Evolutionary conservation across 2,888 invertebrate species (phyloP), one percentile per base, ranked within the genome.

Genomic region (Camponotus fellah): DNA sequence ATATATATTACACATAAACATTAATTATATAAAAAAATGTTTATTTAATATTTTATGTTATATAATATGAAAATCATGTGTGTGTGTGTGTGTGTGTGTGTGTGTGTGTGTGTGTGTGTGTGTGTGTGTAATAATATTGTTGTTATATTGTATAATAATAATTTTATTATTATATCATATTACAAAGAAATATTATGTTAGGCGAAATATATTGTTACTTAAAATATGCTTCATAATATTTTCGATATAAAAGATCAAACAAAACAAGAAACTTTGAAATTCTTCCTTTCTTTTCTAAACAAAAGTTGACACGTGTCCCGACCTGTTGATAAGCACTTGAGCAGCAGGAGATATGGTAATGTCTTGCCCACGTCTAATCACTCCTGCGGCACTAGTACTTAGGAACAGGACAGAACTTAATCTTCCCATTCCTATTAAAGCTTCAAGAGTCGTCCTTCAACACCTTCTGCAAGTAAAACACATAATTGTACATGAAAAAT

Each of bases 371-470:
- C 26, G 95, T 93, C 94, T 95, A 96, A 96, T 96, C 96, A 97
- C 97, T 97, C 97, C 97, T 97, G 97, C 97, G 97, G 97, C 97
- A 97, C 97, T 97, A 97, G 97, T 97, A 97, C 97, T 97, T 97
- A 97, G 97, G 96, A 97, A 97, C 97, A 97, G 96, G 97, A 96
- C 96, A 96, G 96, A 95, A 93, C 82, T 87, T 71, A 66, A 46
- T 72, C 76, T 68, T 65, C 49, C 49, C 49, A 26, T 40, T 68
- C 1, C 69, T 34, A 21, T 21, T 37, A 62, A 32, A 40, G 49
- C 21, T 60, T 80, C 60, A 26, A 46, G 37, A 17, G 49, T 46
- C 32, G 21, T n/a, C 3, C n/a, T 10, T 49, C 34, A n/a, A 46
- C 34, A 26, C 37, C 56, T n/a, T 81, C 82, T 71, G 64, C 37